Conservation (phyloP, 2,797 vertebrate species). For the Malacoctenus gilli region DNA sequence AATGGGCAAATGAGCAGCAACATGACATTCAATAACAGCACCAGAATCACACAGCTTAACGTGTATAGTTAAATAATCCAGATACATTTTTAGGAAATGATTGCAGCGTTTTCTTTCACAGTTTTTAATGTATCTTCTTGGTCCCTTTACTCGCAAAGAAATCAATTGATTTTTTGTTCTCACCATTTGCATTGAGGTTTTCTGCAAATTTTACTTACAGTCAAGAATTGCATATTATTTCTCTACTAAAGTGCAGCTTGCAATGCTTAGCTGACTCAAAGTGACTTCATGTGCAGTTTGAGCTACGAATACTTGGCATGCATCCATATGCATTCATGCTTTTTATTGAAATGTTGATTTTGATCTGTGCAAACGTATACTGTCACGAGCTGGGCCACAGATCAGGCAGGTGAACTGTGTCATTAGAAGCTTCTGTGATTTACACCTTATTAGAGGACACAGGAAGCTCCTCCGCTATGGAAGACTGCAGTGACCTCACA, state of each 20-base stretch:
- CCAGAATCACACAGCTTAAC: conserved; percentile 19
- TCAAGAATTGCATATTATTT: conserved; percentile 32
- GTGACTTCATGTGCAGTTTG: conserved; percentile 35
- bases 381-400: conserved; percentile 10
- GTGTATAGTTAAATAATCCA: neutral
- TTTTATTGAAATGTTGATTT: conserved; percentile 48
- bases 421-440: conserved; percentile 14
- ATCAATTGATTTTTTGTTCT: neutral
- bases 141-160: conserved; percentile 17
- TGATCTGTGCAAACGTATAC: conserved; percentile 36
- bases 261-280: conserved; percentile 22
- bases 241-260: conserved; percentile 29
- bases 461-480: neutral
- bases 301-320: conserved; percentile 32
- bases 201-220: too few species aligned
- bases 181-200: neutral
- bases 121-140: conserved; percentile 40
- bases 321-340: conserved; percentile 39
- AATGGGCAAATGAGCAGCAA: neutral
- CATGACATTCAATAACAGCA: conserved; percentile 29
- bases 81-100: too few species aligned
- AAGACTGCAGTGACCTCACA: conserved; percentile 8
- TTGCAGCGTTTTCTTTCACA: conserved; percentile 37
- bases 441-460: conserved; percentile 1
- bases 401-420: conserved; percentile 14